Evolutionary conservation across 2,113 vertebrate genomes (phyloP).

Genomic region (Saguinus midas): DNA sequence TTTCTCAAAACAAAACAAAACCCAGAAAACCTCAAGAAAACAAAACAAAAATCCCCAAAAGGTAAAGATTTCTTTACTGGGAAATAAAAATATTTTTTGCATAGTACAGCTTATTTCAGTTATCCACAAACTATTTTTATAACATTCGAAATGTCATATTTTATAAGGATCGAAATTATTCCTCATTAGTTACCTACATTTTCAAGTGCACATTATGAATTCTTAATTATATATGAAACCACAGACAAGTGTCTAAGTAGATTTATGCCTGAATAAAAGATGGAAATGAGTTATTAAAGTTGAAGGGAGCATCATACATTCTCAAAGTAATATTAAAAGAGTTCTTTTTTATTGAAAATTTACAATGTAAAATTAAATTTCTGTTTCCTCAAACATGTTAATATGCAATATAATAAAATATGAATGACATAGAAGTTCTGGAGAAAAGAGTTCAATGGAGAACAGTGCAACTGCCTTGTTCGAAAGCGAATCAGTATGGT

Average conservation of each 20-base stretch:
- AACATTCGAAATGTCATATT: neutral
- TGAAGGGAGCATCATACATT: neutral
- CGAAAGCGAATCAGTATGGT: neutral
- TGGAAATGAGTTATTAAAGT: neutral
- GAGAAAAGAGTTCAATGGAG: neutral
- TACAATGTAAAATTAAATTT: neutral
- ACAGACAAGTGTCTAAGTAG: neutral
- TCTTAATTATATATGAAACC: neutral
- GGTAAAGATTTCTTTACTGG: neutral
- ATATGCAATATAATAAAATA: neutral
- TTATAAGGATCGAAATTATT: neutral
- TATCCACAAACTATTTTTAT: neutral
- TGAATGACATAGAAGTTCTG: neutral
- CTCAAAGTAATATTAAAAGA: neutral
- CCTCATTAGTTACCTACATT: neutral
- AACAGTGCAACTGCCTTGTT: neutral
- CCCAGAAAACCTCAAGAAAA: no score
- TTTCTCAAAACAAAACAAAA: neutral
- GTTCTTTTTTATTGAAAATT: neutral
- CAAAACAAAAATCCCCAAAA: neutral
- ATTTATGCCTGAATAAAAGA: constrained; percentile 15
- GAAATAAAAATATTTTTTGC: neutral
- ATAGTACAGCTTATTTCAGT: neutral
- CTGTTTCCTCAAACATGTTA: neutral
- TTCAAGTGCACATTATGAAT: neutral